Evolutionary conservation across 2,797 vertebrate species (phyloP).

Genomic region (Bufotes viridis): DNA sequence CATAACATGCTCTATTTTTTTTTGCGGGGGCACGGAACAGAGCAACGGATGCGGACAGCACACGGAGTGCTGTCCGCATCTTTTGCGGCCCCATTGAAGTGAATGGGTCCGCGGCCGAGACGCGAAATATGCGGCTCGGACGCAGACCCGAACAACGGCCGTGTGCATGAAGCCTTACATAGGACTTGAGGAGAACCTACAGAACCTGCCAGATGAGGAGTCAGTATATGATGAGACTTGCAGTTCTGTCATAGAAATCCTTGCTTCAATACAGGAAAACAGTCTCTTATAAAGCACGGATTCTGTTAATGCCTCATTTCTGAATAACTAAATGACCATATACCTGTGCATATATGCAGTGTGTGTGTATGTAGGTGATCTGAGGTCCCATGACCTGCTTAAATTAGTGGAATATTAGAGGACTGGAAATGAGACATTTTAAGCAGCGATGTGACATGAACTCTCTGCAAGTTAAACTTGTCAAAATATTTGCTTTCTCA

Average conservation of each 20-base stretch:
- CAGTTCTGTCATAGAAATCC: not conserved
- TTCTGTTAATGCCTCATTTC: not conserved
- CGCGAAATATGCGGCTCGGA: too few relatives aligned
- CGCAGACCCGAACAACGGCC: too few relatives aligned
- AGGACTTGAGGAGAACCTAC: not conserved
- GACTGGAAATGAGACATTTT: conserved; percentile 19
- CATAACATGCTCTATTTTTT: too few relatives aligned
- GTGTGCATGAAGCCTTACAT: too few relatives aligned
- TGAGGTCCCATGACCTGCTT: not conserved
- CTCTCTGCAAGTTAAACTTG: not conserved
- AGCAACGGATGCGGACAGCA: too few relatives aligned
- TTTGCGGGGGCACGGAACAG: too few relatives aligned
- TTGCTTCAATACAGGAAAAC: not conserved
- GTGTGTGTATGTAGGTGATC: not conserved
- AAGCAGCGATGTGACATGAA: conserved; percentile 1
- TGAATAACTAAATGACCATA: not conserved
- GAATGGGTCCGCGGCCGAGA: too few relatives aligned
- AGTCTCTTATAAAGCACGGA: not conserved
- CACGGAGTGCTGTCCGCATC: too few relatives aligned
- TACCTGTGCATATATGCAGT: not conserved
- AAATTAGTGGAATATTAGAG: not conserved
- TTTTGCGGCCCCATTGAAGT: too few relatives aligned
- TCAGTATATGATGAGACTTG: too few relatives aligned
- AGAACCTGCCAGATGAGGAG: too few relatives aligned
- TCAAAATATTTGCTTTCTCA: conserved; percentile 39